Evolutionary conservation across 1,140 invertebrate genomes (phyloP).

Genomic region (Ceratina calcarata): DNA sequence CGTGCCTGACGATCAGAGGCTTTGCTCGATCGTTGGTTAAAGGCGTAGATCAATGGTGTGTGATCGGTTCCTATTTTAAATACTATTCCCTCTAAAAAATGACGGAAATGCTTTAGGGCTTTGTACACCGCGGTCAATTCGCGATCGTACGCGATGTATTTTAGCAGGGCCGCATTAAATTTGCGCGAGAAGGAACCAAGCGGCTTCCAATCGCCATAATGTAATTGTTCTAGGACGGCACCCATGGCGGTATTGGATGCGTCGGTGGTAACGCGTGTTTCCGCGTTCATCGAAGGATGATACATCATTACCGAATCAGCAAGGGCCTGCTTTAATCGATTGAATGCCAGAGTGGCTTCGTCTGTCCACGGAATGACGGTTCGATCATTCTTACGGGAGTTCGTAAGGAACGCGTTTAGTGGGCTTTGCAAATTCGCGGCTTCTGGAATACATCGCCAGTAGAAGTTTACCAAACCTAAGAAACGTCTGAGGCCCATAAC

Average conservation of each 20-base stretch:
- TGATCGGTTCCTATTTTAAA: background rate
- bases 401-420: background rate
- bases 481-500: constrained; percentile 16
- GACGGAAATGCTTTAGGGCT: background rate
- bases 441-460: background rate
- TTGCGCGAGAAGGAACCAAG: background rate
- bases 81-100: background rate
- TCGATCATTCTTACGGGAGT: background rate
- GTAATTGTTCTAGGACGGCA: background rate
- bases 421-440: background rate
- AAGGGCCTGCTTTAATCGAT: background rate
- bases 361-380: background rate
- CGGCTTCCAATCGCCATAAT: background rate
- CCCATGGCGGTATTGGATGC: background rate
- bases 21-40: background rate
- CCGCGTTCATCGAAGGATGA: background rate
- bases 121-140: background rate
- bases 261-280: background rate
- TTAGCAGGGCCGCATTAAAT: background rate
- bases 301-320: background rate
- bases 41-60: background rate
- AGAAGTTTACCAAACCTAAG: constrained; percentile 29
- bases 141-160: background rate
- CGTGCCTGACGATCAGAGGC: background rate
- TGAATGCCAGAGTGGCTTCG: background rate